phyloP scores from a whole-genome alignment of 1,140 invertebrate genomes.

The Drosophila subpulchrella region DNA sequence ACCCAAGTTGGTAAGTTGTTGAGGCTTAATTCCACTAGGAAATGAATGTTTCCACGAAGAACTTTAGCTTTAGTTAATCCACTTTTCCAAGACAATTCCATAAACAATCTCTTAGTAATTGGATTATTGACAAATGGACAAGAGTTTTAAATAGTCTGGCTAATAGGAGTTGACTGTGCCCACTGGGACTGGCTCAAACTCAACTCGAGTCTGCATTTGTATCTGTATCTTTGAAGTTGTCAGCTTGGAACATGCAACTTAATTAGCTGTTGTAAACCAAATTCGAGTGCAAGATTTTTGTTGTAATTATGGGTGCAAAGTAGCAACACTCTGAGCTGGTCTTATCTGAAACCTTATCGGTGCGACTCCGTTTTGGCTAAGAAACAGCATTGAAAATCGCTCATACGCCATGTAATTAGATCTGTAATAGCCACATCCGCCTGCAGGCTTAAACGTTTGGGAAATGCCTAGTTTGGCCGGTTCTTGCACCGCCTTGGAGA shows the following conservation, averaged over 20 bases:
- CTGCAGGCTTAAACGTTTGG: conserved; percentile 34
- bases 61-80: neutral
- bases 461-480: conserved; percentile 37
- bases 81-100: conserved; percentile 12
- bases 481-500: conserved; percentile 29
- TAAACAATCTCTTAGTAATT: conserved; percentile 13
- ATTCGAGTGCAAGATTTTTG: neutral
- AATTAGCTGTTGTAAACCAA: conserved; percentile 47
- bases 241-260: conserved; percentile 64
- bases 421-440: conserved; percentile 55
- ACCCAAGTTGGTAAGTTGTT: neutral
- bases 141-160: conserved; percentile 55
- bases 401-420: conserved; percentile 59
- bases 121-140: conserved; percentile 52
- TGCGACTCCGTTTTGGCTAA: conserved; percentile 20
- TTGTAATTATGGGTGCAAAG: conserved; percentile 8
- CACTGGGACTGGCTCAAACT: conserved; percentile 36
- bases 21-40: conserved; percentile 6
- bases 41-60: conserved; percentile 14
- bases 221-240: conserved; percentile 33
- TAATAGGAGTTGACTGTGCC: conserved; percentile 60
- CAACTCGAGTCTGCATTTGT: conserved; percentile 24
- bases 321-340: conserved; percentile 26
- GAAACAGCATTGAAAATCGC: conserved; percentile 41
- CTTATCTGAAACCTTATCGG: conserved; percentile 46